These are phyloP conservation scores for Hyposoter didymator DNA, from an alignment of 2,888 invertebrate genomes.

Conservation along the genomic window DNA sequence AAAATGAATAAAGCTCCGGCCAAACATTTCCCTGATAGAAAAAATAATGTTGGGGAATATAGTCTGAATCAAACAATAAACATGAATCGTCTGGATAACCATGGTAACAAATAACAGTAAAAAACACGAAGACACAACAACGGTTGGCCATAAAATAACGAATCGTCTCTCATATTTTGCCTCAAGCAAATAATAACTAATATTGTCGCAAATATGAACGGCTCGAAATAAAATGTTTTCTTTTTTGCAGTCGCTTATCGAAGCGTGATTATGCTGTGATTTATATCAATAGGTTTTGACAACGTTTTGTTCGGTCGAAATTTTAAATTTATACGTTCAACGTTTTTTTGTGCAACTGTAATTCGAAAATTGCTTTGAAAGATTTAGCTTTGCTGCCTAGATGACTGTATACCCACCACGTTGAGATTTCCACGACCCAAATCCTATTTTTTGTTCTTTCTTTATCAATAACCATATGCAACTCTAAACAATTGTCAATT, in stretches of 20 bases:
- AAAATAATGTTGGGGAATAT: not conserved
- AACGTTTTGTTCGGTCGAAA: slow-evolving; percentile 30
- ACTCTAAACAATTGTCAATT: slow-evolving; percentile 9
- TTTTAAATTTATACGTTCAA: slow-evolving; percentile 18
- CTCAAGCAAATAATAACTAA: not conserved
- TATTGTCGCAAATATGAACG: slow-evolving; percentile 4
- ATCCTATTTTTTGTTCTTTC: slow-evolving; percentile 1
- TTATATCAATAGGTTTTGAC: slow-evolving; percentile 24
- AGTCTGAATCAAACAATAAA: not conserved
- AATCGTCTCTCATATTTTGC: not conserved
- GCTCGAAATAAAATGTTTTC: not conserved
- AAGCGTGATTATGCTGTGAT: slow-evolving; percentile 58
- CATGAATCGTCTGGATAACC: not conserved
- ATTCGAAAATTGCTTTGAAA: not conserved
- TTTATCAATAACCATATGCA: slow-evolving; percentile 8
- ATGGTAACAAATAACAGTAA: not conserved
- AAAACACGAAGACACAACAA: not conserved
- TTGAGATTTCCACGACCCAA: not conserved
- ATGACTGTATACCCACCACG: not conserved
- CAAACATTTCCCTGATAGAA: not conserved
- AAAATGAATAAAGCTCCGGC: not conserved
- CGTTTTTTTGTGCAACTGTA: not conserved
- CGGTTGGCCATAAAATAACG: not conserved
- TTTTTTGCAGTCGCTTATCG: slow-evolving; percentile 38
- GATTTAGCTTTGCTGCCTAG: not conserved